These are phyloP conservation scores for Enteromius fasciolatus DNA, from an alignment of 2,797 vertebrate genomes.

Conservation along the genomic window DNA sequence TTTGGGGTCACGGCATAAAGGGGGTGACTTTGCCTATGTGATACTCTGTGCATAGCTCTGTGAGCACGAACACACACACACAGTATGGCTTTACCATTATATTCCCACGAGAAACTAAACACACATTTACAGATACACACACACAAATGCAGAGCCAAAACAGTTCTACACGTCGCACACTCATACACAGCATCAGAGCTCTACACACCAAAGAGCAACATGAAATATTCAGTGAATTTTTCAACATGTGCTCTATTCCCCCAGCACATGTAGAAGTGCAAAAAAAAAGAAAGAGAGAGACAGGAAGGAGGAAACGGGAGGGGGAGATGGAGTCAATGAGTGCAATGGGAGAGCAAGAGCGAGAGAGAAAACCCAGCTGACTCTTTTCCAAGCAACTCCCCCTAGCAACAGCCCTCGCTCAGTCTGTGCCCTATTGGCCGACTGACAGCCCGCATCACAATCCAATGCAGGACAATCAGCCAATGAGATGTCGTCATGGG, in stretches of 20 bases:
- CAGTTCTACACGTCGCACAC: conserved; percentile 36
- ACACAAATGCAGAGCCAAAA: neutral
- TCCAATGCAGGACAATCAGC: conserved; percentile 71
- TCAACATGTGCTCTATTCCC: conserved; percentile 77
- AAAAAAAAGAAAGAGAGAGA: conserved; percentile 53
- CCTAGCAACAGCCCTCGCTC: conserved; percentile 81
- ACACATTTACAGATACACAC: neutral
- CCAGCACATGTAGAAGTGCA: conserved; percentile 72
- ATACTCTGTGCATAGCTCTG: conserved; percentile 40
- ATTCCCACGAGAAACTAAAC: conserved; percentile 10
- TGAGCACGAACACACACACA: neutral
- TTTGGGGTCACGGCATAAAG: conserved; percentile 23
- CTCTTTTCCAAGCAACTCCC: conserved; percentile 78
- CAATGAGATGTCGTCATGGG: conserved; percentile 69
- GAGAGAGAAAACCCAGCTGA: conserved; percentile 76
- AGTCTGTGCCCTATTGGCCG: conserved; percentile 75
- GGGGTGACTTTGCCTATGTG: conserved; percentile 47
- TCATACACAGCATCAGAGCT: conserved; percentile 37
- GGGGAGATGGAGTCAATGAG: conserved; percentile 56
- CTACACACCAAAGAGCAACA: conserved; percentile 63
- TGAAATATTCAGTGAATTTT: conserved; percentile 80
- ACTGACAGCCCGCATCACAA: conserved; percentile 76
- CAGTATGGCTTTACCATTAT: conserved; percentile 35
- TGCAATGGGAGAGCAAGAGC: conserved; percentile 51
- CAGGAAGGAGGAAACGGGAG: conserved; percentile 56